Conservation (phyloP, 64 coral and sea anemone species). For the Stichodactyla mertensii region DNA sequence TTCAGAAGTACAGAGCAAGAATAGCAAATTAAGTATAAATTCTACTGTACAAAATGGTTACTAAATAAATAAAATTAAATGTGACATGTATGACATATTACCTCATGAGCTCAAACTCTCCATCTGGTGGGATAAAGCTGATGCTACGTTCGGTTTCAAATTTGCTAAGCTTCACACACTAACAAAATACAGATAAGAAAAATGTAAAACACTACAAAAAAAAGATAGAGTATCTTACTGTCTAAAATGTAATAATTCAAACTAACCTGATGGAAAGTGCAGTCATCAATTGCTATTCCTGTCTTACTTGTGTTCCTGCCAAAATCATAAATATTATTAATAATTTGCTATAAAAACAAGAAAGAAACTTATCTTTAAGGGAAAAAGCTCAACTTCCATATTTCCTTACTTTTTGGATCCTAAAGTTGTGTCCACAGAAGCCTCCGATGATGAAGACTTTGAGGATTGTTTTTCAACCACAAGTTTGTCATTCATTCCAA, state of each 20-base stretch:
- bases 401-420: constrained; percentile 13
- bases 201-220: not conserved
- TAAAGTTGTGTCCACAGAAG: constrained; percentile 43
- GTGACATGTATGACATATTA: not conserved
- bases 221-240: no score
- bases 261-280: constrained; percentile 94
- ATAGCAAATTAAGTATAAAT: no score
- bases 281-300: constrained; percentile 98
- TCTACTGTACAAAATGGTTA: no score
- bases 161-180: constrained; percentile 99
- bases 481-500: constrained; percentile 99
- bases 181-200: constrained; percentile 8
- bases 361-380: no score
- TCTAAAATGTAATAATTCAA: no score
- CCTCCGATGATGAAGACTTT: constrained; percentile 61
- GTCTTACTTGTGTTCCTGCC: constrained; percentile 90
- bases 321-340: not conserved
- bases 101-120: constrained; percentile 99
- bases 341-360: no score
- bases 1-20: no score
- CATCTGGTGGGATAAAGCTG: constrained; percentile 97
- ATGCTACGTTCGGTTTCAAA: constrained; percentile 98
- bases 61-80: not conserved
- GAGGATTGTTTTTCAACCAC: constrained; percentile 85
- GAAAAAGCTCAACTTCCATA: no score